Conservation (phyloP, 2,888 invertebrate species). For the Oligia fasciuncula region DNA sequence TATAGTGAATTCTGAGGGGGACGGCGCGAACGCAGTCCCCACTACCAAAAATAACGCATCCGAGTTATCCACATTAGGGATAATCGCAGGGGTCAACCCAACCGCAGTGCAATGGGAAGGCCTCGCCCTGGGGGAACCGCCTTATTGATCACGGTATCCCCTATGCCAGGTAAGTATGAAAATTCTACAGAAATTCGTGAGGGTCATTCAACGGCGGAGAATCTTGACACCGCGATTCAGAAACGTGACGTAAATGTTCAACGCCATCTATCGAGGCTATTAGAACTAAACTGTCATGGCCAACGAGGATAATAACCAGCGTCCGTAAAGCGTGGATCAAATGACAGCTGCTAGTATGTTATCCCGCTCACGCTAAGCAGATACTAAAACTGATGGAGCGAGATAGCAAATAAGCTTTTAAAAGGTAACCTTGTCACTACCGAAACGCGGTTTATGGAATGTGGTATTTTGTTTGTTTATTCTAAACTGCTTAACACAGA, state of each 20-base stretch:
- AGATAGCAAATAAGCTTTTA: conserved; percentile 14
- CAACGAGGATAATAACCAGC: background rate
- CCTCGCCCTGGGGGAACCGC: conserved; percentile 60
- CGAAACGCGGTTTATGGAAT: too few relatives aligned
- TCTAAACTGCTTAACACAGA: too few relatives aligned
- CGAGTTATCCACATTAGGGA: conserved; percentile 58
- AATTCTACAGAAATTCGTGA: background rate
- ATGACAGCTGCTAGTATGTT: conserved; percentile 3
- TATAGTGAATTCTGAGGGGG: conserved; percentile 21
- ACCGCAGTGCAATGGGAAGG: conserved; percentile 54
- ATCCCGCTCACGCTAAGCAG: conserved; percentile 3
- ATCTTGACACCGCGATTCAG: conserved; percentile 52
- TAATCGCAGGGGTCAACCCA: conserved; percentile 53
- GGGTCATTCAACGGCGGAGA: conserved; percentile 39
- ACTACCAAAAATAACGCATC: conserved; percentile 58
- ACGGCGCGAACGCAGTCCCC: conserved; percentile 60
- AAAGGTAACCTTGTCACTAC: background rate
- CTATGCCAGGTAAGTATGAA: conserved; percentile 58
- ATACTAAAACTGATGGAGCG: background rate
- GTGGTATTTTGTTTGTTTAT: too few relatives aligned
- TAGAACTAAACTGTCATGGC: conserved; percentile 17
- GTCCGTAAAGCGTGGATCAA: background rate
- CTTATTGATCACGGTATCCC: conserved; percentile 54
- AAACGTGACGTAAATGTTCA: conserved; percentile 29
- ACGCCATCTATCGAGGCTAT: conserved; percentile 40